Percentiles rank a stretch among this genome's conserved stretches.
Evolutionary conservation across 2,888 invertebrate genomes (phyloP).

Genomic region (Sisyra nigra): DNA sequence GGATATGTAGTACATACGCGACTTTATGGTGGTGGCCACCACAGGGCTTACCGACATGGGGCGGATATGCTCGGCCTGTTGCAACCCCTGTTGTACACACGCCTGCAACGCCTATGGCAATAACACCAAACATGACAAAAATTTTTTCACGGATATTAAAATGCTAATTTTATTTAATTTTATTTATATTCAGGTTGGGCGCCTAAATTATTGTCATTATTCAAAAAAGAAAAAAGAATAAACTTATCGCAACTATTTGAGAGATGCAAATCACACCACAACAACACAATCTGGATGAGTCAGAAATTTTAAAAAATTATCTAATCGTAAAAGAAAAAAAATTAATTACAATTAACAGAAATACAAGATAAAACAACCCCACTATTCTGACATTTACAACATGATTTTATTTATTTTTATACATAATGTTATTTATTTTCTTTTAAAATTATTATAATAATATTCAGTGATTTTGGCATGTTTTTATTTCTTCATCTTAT

Average conservation of each 20-base stretch:
- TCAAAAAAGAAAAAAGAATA: no score
- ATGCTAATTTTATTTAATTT: not conserved
- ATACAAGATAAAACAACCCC: not conserved
- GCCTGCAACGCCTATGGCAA: constrained; percentile 5
- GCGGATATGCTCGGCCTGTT: not conserved
- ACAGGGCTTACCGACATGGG: constrained; percentile 6
- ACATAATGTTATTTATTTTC: constrained; percentile 2
- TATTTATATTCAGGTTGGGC: no score
- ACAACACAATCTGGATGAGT: not conserved
- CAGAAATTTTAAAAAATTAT: not conserved
- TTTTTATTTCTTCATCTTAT: not conserved
- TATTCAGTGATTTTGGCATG: no score
- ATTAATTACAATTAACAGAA: not conserved
- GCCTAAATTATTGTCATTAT: no score
- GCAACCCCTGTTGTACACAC: not conserved
- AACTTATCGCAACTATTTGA: no score
- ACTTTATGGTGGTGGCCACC: constrained; percentile 6
- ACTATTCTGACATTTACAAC: constrained; percentile 3
- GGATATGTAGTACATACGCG: constrained; percentile 6
- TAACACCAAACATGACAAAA: constrained; percentile 2
- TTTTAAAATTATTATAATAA: no score
- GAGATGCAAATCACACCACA: no score
- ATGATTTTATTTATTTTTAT: constrained; percentile 5
- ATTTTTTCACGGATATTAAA: not conserved
- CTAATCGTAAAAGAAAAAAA: constrained; percentile 1